These are phyloP conservation scores for Rhamnusium bicolor DNA, from an alignment of 2,888 invertebrate species.

Conservation along the genomic window DNA sequence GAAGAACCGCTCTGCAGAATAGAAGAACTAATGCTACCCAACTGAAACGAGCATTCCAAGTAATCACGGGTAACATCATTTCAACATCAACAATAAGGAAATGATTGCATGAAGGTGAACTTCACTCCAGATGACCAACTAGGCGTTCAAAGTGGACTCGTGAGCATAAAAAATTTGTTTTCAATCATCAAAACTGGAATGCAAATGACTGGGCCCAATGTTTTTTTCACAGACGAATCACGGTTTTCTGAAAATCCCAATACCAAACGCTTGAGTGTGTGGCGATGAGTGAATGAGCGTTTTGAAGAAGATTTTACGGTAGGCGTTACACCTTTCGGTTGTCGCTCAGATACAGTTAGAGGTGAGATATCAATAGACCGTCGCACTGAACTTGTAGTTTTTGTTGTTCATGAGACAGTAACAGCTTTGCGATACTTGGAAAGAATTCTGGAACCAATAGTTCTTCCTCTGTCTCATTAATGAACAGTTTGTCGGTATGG, in stretches of 20 bases:
- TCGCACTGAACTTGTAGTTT: slow-evolving; percentile 1
- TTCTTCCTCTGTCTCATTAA: not conserved
- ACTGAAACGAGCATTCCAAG: not conserved
- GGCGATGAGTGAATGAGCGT: no score
- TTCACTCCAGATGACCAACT: not conserved
- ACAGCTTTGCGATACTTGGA: not conserved
- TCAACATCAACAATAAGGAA: no score
- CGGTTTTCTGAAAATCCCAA: not conserved
- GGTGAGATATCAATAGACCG: slow-evolving; percentile 4
- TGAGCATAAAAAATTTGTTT: not conserved
- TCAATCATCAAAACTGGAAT: not conserved
- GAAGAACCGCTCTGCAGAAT: not conserved
- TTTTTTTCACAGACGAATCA: not conserved
- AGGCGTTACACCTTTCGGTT: not conserved
- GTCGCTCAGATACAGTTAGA: not conserved
- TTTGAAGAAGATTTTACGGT: not conserved
- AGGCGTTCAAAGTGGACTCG: not conserved
- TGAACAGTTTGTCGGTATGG: not conserved
- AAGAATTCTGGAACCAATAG: not conserved
- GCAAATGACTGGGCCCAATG: not conserved
- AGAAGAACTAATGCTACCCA: not conserved
- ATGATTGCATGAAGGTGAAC: no score
- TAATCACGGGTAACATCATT: not conserved
- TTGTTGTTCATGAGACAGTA: not conserved
- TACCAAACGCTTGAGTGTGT: not conserved